Evolutionary conservation across 1,140 invertebrate species (phyloP).

Genomic region (Brachionus angularis): DNA sequence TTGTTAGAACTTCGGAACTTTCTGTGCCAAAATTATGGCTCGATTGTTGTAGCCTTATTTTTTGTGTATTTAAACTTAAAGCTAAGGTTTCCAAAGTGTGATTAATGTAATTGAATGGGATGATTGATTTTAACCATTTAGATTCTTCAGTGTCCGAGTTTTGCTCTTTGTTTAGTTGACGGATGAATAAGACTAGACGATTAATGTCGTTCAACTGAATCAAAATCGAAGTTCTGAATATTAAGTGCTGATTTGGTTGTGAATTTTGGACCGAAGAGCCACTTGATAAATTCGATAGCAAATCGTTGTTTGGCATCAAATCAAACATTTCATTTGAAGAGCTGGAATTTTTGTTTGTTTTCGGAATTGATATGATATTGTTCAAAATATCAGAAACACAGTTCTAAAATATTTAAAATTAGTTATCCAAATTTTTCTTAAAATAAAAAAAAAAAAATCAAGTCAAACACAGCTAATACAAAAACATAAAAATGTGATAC

Average conservation of each 20-base stretch:
- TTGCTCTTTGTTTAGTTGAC: conserved; percentile 19
- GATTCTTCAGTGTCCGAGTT: neutral
- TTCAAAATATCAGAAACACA: conserved; percentile 32
- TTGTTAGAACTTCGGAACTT: neutral
- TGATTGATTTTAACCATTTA: conserved; percentile 33
- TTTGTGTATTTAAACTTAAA: neutral
- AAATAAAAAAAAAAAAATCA: neutral
- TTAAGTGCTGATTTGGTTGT: neutral
- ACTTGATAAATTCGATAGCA: conserved; percentile 22
- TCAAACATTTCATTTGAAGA: no score
- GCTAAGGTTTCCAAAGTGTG: neutral
- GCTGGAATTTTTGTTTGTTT: no score
- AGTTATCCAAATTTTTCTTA: no score
- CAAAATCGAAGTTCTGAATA: conserved; percentile 8
- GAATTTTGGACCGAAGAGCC: neutral
- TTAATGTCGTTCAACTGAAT: neutral
- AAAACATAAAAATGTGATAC: no score
- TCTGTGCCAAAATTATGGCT: neutral
- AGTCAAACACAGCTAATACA: neutral
- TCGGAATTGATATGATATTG: conserved; percentile 23
- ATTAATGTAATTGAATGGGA: conserved; percentile 27
- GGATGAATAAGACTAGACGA: conserved; percentile 11
- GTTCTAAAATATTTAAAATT: no score
- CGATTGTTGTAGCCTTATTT: neutral
- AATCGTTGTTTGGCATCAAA: neutral